Percentiles rank a stretch among this genome's conserved stretches.
phyloP scores from a whole-genome alignment of 2,113 vertebrate genomes.

The Eptesicus fuscus region DNA sequence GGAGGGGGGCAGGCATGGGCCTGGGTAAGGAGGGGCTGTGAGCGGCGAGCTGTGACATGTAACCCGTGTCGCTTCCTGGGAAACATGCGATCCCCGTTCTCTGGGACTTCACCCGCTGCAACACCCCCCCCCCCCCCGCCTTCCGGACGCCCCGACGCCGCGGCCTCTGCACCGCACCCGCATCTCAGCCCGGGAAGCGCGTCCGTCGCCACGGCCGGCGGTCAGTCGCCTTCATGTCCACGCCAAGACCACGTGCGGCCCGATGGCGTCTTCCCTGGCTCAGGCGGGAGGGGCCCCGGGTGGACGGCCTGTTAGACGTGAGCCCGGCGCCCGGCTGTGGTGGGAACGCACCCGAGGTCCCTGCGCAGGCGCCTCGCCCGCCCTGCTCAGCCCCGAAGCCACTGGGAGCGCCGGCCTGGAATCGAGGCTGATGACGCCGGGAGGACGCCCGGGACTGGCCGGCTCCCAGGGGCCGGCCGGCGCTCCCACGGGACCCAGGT shows the following conservation, averaged over 20 bases:
- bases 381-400: background rate
- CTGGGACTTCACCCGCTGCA: background rate
- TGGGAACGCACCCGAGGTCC: background rate
- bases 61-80: background rate
- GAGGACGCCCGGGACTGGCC: background rate
- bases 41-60: background rate
- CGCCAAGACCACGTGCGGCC: background rate
- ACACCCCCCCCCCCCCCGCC: background rate
- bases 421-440: background rate
- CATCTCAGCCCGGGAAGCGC: background rate
- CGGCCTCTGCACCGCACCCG: background rate
- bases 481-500: background rate
- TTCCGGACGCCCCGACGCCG: background rate
- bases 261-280: background rate
- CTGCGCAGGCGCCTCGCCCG: background rate
- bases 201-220: background rate
- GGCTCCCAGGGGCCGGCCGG: background rate
- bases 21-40: background rate
- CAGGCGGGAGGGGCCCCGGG: no score
- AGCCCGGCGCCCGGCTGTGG: background rate
- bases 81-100: background rate
- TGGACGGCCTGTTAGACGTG: background rate
- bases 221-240: background rate
- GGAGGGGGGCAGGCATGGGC: no score
- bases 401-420: background rate